Conservation (phyloP, 2,888 invertebrate genomes). For the Biston stratarius region DNA sequence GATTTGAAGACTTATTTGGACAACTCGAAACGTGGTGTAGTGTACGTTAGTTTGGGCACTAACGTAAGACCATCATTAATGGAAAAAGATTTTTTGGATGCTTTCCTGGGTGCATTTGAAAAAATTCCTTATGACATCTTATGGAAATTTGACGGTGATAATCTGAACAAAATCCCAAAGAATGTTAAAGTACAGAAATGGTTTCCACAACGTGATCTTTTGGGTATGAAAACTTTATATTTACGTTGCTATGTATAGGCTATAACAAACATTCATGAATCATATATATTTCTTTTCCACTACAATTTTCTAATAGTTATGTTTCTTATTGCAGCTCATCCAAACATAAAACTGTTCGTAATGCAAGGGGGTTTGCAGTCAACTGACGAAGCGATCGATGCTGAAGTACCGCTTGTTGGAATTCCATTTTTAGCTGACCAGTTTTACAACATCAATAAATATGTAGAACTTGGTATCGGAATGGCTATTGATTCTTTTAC, state of each 20-base stretch:
- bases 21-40: conserved; percentile 48
- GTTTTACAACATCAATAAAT: conserved; percentile 48
- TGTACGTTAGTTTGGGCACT: conserved; percentile 56
- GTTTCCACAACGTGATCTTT: conserved; percentile 54
- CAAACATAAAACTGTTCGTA: conserved; percentile 70
- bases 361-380: conserved; percentile 74
- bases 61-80: conserved; percentile 48
- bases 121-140: conserved; percentile 50
- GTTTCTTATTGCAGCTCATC: conserved; percentile 54
- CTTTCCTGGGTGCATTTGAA: conserved; percentile 49
- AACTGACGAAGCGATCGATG: conserved; percentile 66
- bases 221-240: background rate
- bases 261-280: no score
- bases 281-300: background rate
- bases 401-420: conserved; percentile 63
- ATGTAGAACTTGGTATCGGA: conserved; percentile 49
- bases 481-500: conserved; percentile 42
- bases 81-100: conserved; percentile 45
- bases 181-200: conserved; percentile 54
- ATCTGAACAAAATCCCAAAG: conserved; percentile 41
- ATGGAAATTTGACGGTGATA: conserved; percentile 54
- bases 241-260: background rate
- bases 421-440: conserved; percentile 71
- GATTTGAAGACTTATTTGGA: conserved; percentile 51
- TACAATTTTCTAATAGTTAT: background rate